Percentiles rank a stretch among this genome's conserved stretches.
These are phyloP conservation scores for Diploscapter pachys DNA, from an alignment of 1,140 invertebrate species.

Conservation along the genomic window DNA sequence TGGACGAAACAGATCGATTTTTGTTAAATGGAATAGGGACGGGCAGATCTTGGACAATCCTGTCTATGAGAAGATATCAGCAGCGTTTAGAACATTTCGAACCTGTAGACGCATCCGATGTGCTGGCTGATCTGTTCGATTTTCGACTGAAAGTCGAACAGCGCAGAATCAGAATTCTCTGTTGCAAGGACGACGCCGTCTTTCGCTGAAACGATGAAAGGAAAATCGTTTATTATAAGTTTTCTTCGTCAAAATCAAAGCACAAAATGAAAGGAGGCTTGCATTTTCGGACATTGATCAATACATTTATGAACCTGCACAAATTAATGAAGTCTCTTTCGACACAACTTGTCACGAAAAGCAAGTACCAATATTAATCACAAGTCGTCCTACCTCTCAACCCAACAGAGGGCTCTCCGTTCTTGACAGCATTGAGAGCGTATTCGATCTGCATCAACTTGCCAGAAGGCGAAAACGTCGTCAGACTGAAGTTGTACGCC, in stretches of 20 bases:
- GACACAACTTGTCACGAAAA: not conserved
- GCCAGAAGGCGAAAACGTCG: slow-evolving; percentile 73
- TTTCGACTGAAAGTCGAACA: slow-evolving; percentile 94
- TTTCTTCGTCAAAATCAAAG: too few relatives aligned
- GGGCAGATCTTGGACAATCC: too few relatives aligned
- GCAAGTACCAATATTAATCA: not conserved
- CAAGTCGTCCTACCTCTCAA: slow-evolving; percentile 76
- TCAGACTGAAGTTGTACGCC: too few relatives aligned
- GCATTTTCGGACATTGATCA: too few relatives aligned
- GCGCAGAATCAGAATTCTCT: slow-evolving; percentile 94
- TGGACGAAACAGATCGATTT: too few relatives aligned
- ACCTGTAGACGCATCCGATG: slow-evolving; percentile 88
- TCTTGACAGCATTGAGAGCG: slow-evolving; percentile 94
- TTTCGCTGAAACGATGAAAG: slow-evolving; percentile 66
- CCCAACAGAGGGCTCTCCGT: slow-evolving; percentile 95
- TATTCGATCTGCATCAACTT: slow-evolving; percentile 99
- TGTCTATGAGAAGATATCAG: too few relatives aligned
- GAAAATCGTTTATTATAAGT: not conserved
- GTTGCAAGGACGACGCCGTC: slow-evolving; percentile 96
- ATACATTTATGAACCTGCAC: too few relatives aligned
- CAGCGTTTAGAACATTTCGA: slow-evolving; percentile 2
- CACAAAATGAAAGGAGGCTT: too few relatives aligned
- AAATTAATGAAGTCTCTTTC: too few relatives aligned
- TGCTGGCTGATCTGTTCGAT: slow-evolving; percentile 91
- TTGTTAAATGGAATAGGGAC: too few relatives aligned